Conservation (phyloP, 2,797 vertebrate species). For the Ptychobarbus kaznakovi region DNA sequence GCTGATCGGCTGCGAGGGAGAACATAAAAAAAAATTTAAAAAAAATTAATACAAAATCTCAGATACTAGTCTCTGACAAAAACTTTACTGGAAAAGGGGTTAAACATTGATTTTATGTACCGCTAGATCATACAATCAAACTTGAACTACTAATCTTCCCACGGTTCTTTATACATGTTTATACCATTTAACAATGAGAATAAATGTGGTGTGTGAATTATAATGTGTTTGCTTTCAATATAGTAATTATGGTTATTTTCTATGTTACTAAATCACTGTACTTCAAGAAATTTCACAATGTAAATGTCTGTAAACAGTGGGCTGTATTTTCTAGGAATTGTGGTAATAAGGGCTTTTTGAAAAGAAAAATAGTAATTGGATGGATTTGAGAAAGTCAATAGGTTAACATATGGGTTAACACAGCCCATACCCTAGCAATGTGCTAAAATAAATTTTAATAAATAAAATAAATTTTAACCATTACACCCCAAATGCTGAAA, state of each 20-base stretch:
- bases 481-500: neutral
- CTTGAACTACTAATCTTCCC: neutral
- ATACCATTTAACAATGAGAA: neutral
- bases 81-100: neutral
- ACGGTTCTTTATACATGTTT: neutral
- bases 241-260: neutral
- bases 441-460: neutral
- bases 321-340: neutral
- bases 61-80: constrained; percentile 3
- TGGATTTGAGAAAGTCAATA: neutral
- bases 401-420: neutral
- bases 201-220: neutral
- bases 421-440: neutral
- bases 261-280: neutral
- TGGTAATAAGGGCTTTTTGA: no score
- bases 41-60: neutral
- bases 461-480: neutral
- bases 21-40: constrained; percentile 9
- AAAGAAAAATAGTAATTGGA: neutral
- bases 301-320: neutral
- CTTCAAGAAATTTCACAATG: neutral
- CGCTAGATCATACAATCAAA: neutral
- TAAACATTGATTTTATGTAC: neutral
- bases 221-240: neutral
- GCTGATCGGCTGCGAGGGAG: constrained; percentile 89